Conservation (phyloP, 2,888 invertebrate species). For the Leucozona laternaria region DNA sequence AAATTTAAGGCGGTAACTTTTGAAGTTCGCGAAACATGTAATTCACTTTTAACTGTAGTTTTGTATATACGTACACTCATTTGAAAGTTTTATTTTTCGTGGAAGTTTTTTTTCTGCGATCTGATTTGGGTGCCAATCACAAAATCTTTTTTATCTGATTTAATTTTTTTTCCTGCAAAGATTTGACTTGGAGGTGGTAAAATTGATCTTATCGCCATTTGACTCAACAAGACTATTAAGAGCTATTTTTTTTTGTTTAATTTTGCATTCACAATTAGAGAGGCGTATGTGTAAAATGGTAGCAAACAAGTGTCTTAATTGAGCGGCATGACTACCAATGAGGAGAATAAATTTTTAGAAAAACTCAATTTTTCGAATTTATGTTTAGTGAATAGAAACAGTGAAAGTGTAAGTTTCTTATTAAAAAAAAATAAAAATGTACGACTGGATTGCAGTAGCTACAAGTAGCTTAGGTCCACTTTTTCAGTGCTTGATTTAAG, state of each 20-base stretch:
- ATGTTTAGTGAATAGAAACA: too few species aligned
- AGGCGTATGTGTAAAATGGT: constrained; percentile 9
- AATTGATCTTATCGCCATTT: constrained; percentile 16
- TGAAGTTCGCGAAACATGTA: constrained; percentile 47
- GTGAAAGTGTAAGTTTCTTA: too few species aligned
- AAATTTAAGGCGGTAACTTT: constrained; percentile 45
- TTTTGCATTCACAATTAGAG: not conserved
- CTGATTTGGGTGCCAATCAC: constrained; percentile 34
- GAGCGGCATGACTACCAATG: not conserved
- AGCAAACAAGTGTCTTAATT: not conserved
- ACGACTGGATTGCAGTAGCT: too few species aligned
- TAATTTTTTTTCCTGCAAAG: not conserved
- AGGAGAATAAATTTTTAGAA: not conserved
- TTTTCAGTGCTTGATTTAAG: too few species aligned
- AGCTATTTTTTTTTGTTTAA: not conserved
- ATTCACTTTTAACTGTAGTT: constrained; percentile 19
- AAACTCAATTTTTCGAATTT: not conserved
- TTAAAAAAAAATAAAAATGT: too few species aligned
- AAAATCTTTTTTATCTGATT: constrained; percentile 33
- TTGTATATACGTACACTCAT: not conserved
- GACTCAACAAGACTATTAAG: constrained; percentile 14
- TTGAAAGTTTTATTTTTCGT: not conserved
- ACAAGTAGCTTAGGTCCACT: too few species aligned
- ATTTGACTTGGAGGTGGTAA: constrained; percentile 21
- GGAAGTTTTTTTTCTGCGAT: not conserved